These are phyloP conservation scores for Campoplex capitator DNA, from an alignment of 2,888 invertebrate genomes.

Conservation along the genomic window DNA sequence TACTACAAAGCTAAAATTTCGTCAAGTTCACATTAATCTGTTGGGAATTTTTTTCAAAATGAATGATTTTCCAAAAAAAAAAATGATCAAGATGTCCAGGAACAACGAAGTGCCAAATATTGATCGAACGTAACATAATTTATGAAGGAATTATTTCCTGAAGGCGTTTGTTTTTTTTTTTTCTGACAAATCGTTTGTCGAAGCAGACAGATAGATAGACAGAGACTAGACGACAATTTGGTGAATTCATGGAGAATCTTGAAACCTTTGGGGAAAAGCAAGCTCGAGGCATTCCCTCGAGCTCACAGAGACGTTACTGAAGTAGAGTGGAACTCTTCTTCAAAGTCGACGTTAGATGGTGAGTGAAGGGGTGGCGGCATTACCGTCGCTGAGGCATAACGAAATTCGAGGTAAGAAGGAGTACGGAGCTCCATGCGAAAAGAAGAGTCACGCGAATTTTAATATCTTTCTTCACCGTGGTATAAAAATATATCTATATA, in stretches of 20 bases:
- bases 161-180: conserved; percentile 15
- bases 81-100: not conserved
- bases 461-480: conserved; percentile 59
- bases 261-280: conserved; percentile 31
- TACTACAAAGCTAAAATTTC: not conserved
- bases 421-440: conserved; percentile 8
- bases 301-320: conserved; percentile 41
- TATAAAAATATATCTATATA: conserved; percentile 26
- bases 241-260: conserved; percentile 39
- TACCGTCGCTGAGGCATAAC: conserved; percentile 40
- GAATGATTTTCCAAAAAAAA: conserved; percentile 6
- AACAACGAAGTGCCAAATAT: not conserved
- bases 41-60: not conserved
- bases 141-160: conserved; percentile 2
- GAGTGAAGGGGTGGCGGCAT: conserved; percentile 18
- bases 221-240: conserved; percentile 42
- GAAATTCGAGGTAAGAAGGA: conserved; percentile 44
- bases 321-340: conserved; percentile 36
- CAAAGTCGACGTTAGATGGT: conserved; percentile 57
- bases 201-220: conserved; percentile 44
- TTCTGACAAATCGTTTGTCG: conserved; percentile 37
- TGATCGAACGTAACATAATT: not conserved
- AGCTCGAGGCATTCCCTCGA: conserved; percentile 38
- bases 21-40: not conserved
- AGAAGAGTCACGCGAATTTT: conserved; percentile 60